A percentile compares a stretch with the other conserved stretches of the same genome.
These are phyloP conservation scores for Zaprionus vittiger DNA, from an alignment of 1,140 invertebrate species.

Conservation along the genomic window DNA sequence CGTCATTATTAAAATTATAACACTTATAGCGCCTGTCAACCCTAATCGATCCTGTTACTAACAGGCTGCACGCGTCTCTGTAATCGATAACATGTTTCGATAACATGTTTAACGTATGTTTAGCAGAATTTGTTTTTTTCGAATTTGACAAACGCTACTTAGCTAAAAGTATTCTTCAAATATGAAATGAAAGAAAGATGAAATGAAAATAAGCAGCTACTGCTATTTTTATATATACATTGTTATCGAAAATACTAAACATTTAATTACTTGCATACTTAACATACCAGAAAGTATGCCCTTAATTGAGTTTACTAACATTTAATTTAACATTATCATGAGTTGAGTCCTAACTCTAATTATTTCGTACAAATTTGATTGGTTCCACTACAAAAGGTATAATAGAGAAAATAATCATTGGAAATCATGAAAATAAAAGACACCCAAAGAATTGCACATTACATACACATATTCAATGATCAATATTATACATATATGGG, in stretches of 20 bases:
- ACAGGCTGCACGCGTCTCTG: not conserved
- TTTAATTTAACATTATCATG: conserved; percentile 38
- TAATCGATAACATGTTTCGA: conserved; percentile 1
- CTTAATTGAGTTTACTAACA: conserved; percentile 37
- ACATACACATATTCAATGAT: conserved; percentile 21
- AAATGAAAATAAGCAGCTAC: conserved; percentile 1
- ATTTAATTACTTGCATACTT: conserved; percentile 4
- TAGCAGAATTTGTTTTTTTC: conserved; percentile 1
- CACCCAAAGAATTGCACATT: conserved; percentile 23
- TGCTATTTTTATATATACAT: not conserved
- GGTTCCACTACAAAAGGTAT: not conserved
- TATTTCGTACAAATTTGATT: conserved; percentile 1
- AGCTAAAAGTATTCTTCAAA: not conserved
- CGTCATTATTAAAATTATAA: not conserved
- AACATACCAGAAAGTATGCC: conserved; percentile 7
- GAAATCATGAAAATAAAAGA: conserved; percentile 9
- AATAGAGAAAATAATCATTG: not conserved
- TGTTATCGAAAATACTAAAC: conserved; percentile 2
- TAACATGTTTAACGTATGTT: not conserved
- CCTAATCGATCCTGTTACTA: not conserved
- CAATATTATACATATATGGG: conserved; percentile 24
- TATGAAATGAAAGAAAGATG: not conserved
- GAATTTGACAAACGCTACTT: conserved; percentile 3
- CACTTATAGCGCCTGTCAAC: not conserved
- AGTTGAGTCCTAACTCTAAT: not conserved